Conservation (phyloP, 2,797 vertebrate species). For the Xiphorhynchus erythropygius region DNA sequence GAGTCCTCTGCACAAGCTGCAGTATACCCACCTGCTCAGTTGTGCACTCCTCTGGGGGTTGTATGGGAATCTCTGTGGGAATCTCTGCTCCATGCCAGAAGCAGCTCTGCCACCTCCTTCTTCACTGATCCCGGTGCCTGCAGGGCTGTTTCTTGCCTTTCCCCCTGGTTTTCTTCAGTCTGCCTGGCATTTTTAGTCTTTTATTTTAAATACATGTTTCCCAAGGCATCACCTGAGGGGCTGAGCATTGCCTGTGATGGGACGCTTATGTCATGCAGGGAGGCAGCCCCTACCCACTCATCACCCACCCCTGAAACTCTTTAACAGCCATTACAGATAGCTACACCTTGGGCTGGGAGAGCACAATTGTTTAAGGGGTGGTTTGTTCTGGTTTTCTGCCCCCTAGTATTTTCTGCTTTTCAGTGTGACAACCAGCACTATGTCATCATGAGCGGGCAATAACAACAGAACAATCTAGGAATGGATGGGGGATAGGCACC, state of each 20-base stretch:
- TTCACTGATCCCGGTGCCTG: no score
- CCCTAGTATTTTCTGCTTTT: background rate
- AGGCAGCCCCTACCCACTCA: fast-evolving
- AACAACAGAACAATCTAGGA: background rate
- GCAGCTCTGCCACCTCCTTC: no score
- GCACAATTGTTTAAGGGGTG: fast-evolving
- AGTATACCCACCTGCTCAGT: background rate
- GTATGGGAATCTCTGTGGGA: background rate
- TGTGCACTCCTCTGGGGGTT: fast-evolving
- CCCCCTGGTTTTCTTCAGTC: fast-evolving
- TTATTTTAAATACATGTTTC: background rate
- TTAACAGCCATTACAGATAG: background rate
- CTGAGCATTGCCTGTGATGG: fast-evolving
- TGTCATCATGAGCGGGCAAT: background rate
- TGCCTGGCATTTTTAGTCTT: background rate
- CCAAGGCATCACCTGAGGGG: fast-evolving
- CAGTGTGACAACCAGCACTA: background rate
- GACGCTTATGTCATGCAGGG: fast-evolving
- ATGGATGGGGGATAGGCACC: fast-evolving
- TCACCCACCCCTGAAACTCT: fast-evolving
- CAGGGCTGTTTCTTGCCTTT: background rate
- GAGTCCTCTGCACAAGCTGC: background rate
- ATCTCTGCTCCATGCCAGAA: fast-evolving
- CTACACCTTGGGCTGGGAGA: background rate
- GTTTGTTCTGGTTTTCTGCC: background rate